These are phyloP conservation scores for Acanthosepion esculentum DNA, from an alignment of 2,888 invertebrate species.

Conservation along the genomic window DNA sequence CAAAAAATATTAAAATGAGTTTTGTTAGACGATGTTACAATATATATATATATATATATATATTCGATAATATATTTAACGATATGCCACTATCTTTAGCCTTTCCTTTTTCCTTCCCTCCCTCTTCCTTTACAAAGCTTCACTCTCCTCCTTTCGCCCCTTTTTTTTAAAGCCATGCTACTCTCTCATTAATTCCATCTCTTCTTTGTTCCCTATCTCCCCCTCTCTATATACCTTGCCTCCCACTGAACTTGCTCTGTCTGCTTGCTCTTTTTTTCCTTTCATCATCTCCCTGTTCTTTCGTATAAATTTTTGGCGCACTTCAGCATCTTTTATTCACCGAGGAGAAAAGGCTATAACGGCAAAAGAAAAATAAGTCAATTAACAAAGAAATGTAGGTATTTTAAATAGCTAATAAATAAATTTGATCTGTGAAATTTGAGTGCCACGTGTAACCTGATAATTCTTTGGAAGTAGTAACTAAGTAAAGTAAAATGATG, in stretches of 20 bases:
- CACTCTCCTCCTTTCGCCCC: background rate
- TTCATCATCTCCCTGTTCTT: background rate
- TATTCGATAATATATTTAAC: too few species aligned
- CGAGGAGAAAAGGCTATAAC: background rate
- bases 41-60: too few species aligned
- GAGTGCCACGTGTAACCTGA: conserved; percentile 8
- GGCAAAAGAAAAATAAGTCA: background rate
- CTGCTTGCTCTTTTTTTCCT: background rate
- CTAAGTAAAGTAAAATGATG: background rate
- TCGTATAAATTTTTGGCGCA: conserved; percentile 16
- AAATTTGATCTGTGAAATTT: background rate
- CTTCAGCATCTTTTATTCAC: background rate
- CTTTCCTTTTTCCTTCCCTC: too few species aligned
- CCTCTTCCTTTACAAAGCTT: too few species aligned
- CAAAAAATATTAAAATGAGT: background rate
- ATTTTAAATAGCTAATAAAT: background rate
- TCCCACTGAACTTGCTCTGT: background rate
- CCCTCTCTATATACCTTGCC: background rate
- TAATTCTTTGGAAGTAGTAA: background rate
- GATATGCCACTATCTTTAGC: too few species aligned
- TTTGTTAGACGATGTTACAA: background rate
- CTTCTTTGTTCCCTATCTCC: background rate
- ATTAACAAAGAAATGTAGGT: background rate
- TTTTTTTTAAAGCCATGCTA: background rate
- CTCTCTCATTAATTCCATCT: background rate